Evolutionary conservation across 1,140 invertebrate genomes (phyloP), one percentile per base, ranked within the genome.

Genomic region (Bathynomus jamesi): DNA sequence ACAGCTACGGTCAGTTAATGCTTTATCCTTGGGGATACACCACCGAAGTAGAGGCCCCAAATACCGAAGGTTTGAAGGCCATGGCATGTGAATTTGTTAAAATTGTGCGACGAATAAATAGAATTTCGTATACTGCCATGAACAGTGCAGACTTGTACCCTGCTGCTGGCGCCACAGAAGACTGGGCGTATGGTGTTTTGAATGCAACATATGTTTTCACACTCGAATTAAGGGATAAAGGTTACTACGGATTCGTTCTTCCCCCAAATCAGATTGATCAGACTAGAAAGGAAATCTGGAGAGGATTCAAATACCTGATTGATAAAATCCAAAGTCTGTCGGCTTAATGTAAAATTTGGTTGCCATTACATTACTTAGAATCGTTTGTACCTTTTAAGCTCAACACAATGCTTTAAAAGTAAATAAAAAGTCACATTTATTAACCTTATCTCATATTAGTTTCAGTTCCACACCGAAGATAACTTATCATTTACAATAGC

Each of bases 161-260:
- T 10, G 80, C 81, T 24, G 82, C 81, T n/a, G 84, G 84, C 28
- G 80, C 80, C 29, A 82, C 81, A 4, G 81, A 84, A 46, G 85
- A 86, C 71, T 86, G 83, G 82, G 84, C 83, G 4, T 80, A 82
- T 83, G 90, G 89, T 5, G 84, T 85, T 62, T 87, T 89, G 25
- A 87, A 86, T 53, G 91, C 96, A 70, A 95, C 94, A 81, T 95
- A 96, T 79, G 83, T 92, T 0, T 97, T 91, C 81, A 93, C 94
- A 0, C 84, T 96, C 69, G 95, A 98, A 83, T 84, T 97, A 28
- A 85, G 91, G 2, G 89, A 89, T 66, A 87, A 85, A 70, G 88
- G 89, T 31, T 71, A 72, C 29, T 87, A 87, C 76, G 92, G 91
- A 32, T 96, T 94, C 79, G 80, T 89, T 67, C 85, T 92, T 21